These are phyloP conservation scores for Pachypanchax playfairii DNA, from an alignment of 2,113 vertebrate genomes.

Conservation along the genomic window DNA sequence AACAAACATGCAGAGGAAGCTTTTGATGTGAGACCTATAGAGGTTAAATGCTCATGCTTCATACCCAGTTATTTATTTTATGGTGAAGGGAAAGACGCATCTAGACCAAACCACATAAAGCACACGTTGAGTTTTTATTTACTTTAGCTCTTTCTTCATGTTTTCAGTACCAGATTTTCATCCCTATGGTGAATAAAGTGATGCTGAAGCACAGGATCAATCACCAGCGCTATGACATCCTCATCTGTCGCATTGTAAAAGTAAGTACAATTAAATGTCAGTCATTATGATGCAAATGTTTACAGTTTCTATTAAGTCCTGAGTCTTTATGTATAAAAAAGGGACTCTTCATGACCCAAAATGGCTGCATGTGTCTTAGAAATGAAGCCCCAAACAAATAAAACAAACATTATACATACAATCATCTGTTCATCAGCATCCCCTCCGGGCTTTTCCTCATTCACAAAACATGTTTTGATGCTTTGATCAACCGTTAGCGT, in stretches of 20 bases:
- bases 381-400: constrained; percentile 23
- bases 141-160: constrained; percentile 32
- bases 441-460: constrained; percentile 20
- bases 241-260: constrained; percentile 98
- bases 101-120: constrained; percentile 40
- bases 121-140: constrained; percentile 40
- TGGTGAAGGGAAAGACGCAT: constrained; percentile 23
- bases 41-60: constrained; percentile 42
- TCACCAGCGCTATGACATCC: constrained; percentile 95
- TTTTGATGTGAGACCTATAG: constrained; percentile 54
- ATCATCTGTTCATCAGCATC: constrained; percentile 48
- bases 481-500: constrained; percentile 16
- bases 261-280: constrained; percentile 70
- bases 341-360: neutral
- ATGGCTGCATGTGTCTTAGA: constrained; percentile 8
- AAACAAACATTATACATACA: constrained; percentile 28
- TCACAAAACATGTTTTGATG: constrained; percentile 40
- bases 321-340: neutral
- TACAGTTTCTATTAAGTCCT: neutral
- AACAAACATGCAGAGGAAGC: constrained; percentile 28
- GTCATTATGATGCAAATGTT: constrained; percentile 1
- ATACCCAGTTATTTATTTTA: constrained; percentile 47
- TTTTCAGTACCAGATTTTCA: constrained; percentile 97
- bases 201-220: constrained; percentile 94
- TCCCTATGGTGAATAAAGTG: constrained; percentile 99